Evolutionary conservation across 2,888 invertebrate genomes (phyloP).

Genomic region (Trichacis sp.): DNA sequence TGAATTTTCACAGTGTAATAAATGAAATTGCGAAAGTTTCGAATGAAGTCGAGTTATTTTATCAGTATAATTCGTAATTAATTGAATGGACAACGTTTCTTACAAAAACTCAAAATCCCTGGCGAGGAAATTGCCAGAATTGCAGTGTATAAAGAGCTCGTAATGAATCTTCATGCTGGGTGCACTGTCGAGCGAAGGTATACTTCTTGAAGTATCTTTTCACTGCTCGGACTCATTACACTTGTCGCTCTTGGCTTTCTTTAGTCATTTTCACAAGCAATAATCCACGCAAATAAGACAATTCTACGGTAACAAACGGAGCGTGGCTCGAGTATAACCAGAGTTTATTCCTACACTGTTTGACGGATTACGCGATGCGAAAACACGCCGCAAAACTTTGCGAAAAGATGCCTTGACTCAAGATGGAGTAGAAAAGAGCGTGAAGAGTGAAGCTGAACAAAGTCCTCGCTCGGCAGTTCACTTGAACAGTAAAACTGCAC

Average conservation of each 20-base stretch:
- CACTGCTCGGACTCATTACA: constrained; percentile 14
- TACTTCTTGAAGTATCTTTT: constrained; percentile 12
- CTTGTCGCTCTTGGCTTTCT: constrained; percentile 11
- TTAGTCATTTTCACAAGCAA: constrained; percentile 26
- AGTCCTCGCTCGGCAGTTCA: constrained; percentile 9
- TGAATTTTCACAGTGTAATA: not conserved
- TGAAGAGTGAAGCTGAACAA: constrained; percentile 7
- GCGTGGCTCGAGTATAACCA: not conserved
- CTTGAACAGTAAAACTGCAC: not conserved
- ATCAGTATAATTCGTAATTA: no score
- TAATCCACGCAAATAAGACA: constrained; percentile 28
- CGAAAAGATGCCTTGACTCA: constrained; percentile 6
- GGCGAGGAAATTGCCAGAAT: constrained; percentile 7
- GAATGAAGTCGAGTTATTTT: not conserved
- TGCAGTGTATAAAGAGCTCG: constrained; percentile 25
- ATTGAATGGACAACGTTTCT: no score
- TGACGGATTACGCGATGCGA: constrained; percentile 10
- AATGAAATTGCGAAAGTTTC: not conserved
- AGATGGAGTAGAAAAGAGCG: not conserved
- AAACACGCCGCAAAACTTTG: constrained; percentile 9
- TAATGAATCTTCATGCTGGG: constrained; percentile 15
- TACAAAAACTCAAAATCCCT: not conserved
- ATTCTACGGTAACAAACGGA: constrained; percentile 18
- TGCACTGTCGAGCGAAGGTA: constrained; percentile 5
- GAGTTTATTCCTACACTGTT: constrained; percentile 9